These are phyloP conservation scores for Drosophila mayri DNA, from an alignment of 1,140 invertebrate species.

Conservation along the genomic window DNA sequence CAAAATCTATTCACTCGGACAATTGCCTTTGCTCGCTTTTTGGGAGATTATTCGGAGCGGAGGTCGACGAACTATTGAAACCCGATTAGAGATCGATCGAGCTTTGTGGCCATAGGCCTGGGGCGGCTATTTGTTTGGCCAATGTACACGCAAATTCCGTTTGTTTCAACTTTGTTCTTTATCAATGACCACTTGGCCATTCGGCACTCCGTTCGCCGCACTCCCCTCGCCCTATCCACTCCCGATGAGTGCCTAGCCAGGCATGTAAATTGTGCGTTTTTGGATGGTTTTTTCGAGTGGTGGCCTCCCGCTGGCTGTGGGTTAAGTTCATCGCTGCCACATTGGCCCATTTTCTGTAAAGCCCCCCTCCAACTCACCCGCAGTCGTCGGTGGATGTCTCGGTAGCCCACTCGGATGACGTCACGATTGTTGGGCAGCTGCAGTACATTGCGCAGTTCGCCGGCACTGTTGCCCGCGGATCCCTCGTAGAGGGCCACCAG, in stretches of 20 bases:
- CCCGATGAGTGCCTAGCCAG: slow-evolving; percentile 50
- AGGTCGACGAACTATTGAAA: slow-evolving; percentile 67
- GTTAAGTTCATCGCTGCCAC: slow-evolving; percentile 48
- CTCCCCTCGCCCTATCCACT: neutral
- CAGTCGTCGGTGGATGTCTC: slow-evolving; percentile 91
- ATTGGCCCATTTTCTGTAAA: slow-evolving; percentile 14
- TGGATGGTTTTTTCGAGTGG: slow-evolving; percentile 10
- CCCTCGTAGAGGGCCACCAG: slow-evolving; percentile 92
- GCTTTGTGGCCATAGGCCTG: slow-evolving; percentile 35
- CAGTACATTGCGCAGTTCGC: slow-evolving; percentile 89
- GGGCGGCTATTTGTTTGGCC: slow-evolving; percentile 33
- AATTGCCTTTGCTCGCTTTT: slow-evolving; percentile 40
- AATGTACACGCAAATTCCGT: slow-evolving; percentile 19
- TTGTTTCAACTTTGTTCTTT: slow-evolving; percentile 38
- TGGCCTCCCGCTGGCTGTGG: slow-evolving; percentile 36
- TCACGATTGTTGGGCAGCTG: slow-evolving; percentile 89
- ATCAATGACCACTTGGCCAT: slow-evolving; percentile 54
- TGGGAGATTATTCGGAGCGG: slow-evolving; percentile 32
- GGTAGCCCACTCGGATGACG: slow-evolving; percentile 90
- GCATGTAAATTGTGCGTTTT: slow-evolving; percentile 68
- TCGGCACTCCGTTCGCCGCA: neutral
- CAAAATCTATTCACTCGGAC: slow-evolving; percentile 57
- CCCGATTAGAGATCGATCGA: slow-evolving; percentile 55
- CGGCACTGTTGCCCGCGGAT: slow-evolving; percentile 88
- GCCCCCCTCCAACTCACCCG: slow-evolving; percentile 86